Evolutionary conservation across 2,797 vertebrate species (phyloP), one percentile per base, ranked within the genome.

Genomic region (Chrosomus eos): DNA sequence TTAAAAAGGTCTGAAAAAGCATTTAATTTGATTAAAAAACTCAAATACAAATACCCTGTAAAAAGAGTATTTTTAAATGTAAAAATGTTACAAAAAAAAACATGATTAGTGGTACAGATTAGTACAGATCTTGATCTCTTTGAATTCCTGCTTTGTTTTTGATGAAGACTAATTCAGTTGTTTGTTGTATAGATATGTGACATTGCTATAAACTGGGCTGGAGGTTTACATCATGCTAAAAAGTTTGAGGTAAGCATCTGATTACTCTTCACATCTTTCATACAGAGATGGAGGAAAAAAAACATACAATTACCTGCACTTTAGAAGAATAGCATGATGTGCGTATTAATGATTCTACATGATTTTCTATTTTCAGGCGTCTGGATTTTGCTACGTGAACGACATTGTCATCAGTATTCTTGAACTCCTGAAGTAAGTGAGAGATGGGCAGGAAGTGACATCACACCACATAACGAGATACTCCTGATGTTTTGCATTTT

Each of bases 321-420:
- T 10, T 11, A 26, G 4, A 60, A 18, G 33, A 36, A 43, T n/a
- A n/a, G n/a, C 9, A 5, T 31, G 13, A 8, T 4, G 40, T 55
- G 21, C 1, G 1, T 73, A 43, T 33, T 18, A 70, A 66, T 16
- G 14, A 48, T 16, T 43, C 13, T 23, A 40, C 13, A 4, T n/a
- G 19, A 14, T 28, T 23, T 90, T 89, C 67, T 70, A 1, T 90
- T 85, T 48, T 76, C 87, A 99, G 98, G 98, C 98, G 0, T 99
- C 98, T 26, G 98, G 98, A 7, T 99, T 99, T 91, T 99, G 98
- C 90, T 99, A 99, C 0, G 98, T 99, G 70, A 99, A 99, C 0
- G 98, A 99, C 94, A 99, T 99, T 51, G 98, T 99, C 88, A 99
- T 99, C 18, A 99, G 98, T 90, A 99, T 99, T 81, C 93, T 99